phyloP scores from a whole-genome alignment of 2,113 vertebrate genomes.

The Cololabis saira region DNA sequence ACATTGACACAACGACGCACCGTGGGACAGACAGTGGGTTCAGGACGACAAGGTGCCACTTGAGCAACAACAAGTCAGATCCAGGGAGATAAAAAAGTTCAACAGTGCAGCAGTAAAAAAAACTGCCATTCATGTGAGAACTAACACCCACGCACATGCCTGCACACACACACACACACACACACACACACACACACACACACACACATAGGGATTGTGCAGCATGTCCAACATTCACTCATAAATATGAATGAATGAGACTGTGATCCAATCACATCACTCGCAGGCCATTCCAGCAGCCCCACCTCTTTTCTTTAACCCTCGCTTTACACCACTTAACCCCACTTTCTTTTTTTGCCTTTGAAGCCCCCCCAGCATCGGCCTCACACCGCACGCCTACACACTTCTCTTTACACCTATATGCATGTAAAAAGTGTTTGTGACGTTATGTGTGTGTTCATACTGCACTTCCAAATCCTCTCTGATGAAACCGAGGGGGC shows the following conservation, averaged over 20 bases:
- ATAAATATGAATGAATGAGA: constrained; percentile 77
- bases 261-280: constrained; percentile 63
- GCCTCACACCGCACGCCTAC: too few relatives aligned
- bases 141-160: constrained; percentile 32
- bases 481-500: not conserved
- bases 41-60: constrained; percentile 46
- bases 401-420: not conserved
- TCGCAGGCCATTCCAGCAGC: constrained; percentile 23
- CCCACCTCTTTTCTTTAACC: constrained; percentile 52
- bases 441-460: not conserved
- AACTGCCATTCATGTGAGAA: constrained; percentile 20
- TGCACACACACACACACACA: constrained; percentile 44
- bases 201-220: constrained; percentile 3
- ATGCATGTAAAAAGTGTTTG: not conserved
- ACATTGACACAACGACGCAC: constrained; percentile 24
- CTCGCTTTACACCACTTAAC: constrained; percentile 21
- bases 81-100: constrained; percentile 48
- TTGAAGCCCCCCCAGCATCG: not conserved
- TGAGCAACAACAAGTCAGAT: constrained; percentile 34
- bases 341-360: constrained; percentile 8
- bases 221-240: constrained; percentile 51
- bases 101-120: constrained; percentile 47
- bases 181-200: constrained; percentile 9
- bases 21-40: constrained; percentile 12
- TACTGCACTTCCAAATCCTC: constrained; percentile 3